phyloP scores from a whole-genome alignment of 2,113 vertebrate species.

The Nibea albiflora region DNA sequence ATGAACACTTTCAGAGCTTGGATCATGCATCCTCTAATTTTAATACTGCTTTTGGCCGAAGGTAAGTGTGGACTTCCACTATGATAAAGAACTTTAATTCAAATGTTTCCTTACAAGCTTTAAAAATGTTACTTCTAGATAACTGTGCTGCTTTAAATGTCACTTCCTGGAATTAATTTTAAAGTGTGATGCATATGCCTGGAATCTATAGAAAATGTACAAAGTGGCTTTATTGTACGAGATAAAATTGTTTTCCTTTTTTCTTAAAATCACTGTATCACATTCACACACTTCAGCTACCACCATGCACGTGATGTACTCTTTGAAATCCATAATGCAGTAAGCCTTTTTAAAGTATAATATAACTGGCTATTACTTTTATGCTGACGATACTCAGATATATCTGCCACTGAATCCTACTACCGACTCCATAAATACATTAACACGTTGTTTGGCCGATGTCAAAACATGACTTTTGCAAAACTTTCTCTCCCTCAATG shows the following conservation, averaged over 20 bases:
- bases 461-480: too few species aligned
- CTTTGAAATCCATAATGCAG: neutral
- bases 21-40: constrained; percentile 26
- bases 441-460: too few species aligned
- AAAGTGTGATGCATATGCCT: neutral
- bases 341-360: neutral
- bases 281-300: neutral
- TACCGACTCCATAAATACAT: too few species aligned
- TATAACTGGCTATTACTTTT: neutral
- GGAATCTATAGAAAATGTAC: neutral
- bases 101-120: neutral
- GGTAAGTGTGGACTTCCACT: constrained; percentile 11
- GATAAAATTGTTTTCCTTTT: neutral
- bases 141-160: neutral
- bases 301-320: neutral
- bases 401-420: too few species aligned
- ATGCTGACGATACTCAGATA: too few species aligned
- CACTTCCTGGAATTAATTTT: neutral
- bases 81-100: neutral
- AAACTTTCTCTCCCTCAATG: too few species aligned
- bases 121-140: neutral
- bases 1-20: neutral
- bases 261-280: neutral
- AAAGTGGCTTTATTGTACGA: neutral
- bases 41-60: constrained; percentile 7